These are phyloP conservation scores for Ichneumoninae sp. DNA, from an alignment of 2,888 invertebrate species.

Conservation along the genomic window DNA sequence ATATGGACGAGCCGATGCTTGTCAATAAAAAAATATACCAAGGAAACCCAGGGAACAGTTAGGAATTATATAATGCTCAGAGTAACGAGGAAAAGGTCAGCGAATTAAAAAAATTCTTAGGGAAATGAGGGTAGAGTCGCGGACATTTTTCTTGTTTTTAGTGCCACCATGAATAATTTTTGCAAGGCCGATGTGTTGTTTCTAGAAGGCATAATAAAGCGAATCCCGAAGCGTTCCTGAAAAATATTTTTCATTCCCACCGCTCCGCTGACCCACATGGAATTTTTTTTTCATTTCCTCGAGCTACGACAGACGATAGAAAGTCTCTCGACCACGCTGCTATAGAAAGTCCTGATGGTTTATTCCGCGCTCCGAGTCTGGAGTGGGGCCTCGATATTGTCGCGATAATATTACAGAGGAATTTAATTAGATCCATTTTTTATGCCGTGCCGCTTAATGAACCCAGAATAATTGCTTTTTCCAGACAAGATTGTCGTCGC, in stretches of 20 bases:
- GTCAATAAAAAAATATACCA: neutral
- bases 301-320: slow-evolving; percentile 55
- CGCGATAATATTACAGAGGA: slow-evolving; percentile 76
- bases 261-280: slow-evolving; percentile 13
- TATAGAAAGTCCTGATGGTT: slow-evolving; percentile 82
- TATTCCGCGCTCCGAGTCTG: slow-evolving; percentile 73
- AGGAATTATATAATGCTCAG: too few species aligned
- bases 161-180: neutral
- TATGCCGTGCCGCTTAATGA: slow-evolving; percentile 31
- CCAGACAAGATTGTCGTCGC: slow-evolving; percentile 93
- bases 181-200: neutral
- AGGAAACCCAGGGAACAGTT: neutral
- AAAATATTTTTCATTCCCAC: neutral
- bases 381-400: slow-evolving; percentile 68
- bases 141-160: too few species aligned
- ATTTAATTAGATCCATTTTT: slow-evolving; percentile 71
- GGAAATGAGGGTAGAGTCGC: too few species aligned
- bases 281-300: slow-evolving; percentile 47
- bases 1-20: neutral
- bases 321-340: slow-evolving; percentile 65
- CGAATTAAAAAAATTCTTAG: neutral
- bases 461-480: slow-evolving; percentile 71
- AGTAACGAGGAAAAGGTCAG: neutral
- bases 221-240: neutral
- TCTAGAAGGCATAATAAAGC: neutral